These are phyloP conservation scores for Mylabris sibirica DNA, from an alignment of 2,888 invertebrate species.

Conservation along the genomic window DNA sequence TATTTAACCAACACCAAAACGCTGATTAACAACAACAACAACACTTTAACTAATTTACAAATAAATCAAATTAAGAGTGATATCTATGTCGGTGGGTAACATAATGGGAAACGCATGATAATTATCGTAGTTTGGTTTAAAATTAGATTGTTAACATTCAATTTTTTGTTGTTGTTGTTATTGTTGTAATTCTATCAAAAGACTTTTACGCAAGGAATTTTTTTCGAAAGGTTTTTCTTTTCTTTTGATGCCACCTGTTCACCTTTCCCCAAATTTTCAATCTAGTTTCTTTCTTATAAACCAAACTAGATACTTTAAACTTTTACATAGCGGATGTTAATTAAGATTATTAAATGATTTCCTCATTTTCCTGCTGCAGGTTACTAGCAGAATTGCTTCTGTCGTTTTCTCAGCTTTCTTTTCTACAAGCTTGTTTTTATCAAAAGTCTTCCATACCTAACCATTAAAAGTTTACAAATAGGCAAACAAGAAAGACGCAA, in stretches of 20 bases:
- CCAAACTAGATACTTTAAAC: not conserved
- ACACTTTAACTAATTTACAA: not conserved
- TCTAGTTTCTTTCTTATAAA: not conserved
- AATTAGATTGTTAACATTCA: not conserved
- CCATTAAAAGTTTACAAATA: too few relatives aligned
- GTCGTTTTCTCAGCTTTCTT: not conserved
- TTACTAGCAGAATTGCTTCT: not conserved
- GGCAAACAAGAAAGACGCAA: too few relatives aligned
- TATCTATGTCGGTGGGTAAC: not conserved
- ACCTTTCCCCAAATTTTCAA: constrained; percentile 2
- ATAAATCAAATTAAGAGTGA: not conserved
- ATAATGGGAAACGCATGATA: not conserved
- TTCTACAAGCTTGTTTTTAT: not conserved
- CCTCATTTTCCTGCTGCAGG: not conserved
- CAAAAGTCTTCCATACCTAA: too few relatives aligned
- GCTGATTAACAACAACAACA: not conserved
- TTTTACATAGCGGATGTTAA: not conserved
- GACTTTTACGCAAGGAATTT: not conserved
- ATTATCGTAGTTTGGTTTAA: too few relatives aligned
- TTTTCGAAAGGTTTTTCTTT: not conserved
- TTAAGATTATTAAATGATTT: not conserved
- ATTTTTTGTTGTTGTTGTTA: not conserved
- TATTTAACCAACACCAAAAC: not conserved
- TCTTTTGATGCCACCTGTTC: not conserved
- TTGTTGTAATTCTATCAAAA: not conserved